Conservation (phyloP, 2,888 invertebrate species). For the Dicyrtoma fusca region DNA sequence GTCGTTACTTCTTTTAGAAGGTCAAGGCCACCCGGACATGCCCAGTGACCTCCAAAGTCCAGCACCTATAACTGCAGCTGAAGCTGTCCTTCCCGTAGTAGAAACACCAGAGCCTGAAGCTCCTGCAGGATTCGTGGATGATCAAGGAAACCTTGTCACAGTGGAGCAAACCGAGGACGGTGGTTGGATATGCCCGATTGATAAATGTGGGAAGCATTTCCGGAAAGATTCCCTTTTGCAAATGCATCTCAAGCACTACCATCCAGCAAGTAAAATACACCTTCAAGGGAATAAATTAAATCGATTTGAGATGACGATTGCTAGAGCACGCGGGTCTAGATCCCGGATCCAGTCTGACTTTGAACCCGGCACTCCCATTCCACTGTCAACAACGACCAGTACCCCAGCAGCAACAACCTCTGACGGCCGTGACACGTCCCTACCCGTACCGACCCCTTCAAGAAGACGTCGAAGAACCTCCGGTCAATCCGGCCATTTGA, state of each 20-base stretch:
- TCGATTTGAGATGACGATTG: conserved; percentile 82
- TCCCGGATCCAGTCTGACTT: conserved; percentile 56
- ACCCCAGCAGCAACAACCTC: not conserved
- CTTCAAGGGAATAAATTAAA: conserved; percentile 76
- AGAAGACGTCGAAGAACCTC: no score
- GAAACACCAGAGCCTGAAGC: not conserved
- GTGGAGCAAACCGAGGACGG: conserved; percentile 59
- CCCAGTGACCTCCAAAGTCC: no score
- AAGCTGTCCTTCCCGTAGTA: no score
- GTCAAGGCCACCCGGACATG: no score
- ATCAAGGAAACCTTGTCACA: conserved; percentile 38
- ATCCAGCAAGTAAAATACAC: conserved; percentile 73
- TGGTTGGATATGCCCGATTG: conserved; percentile 73
- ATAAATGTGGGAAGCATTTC: conserved; percentile 84
- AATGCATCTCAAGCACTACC: conserved; percentile 95
- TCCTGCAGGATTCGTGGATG: conserved; percentile 41
- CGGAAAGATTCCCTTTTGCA: conserved; percentile 84
- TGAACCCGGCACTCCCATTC: no score
- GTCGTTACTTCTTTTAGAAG: not conserved
- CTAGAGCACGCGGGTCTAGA: conserved; percentile 63
- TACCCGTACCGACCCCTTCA: not conserved
- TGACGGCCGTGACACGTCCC: not conserved
- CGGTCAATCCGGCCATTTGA: no score
- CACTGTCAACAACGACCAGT: no score
- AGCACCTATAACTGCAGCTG: no score